Percentiles rank a stretch among this genome's conserved stretches.
Evolutionary conservation across 2,888 invertebrate species (phyloP).

Genomic region (Polylopha cassiicola): DNA sequence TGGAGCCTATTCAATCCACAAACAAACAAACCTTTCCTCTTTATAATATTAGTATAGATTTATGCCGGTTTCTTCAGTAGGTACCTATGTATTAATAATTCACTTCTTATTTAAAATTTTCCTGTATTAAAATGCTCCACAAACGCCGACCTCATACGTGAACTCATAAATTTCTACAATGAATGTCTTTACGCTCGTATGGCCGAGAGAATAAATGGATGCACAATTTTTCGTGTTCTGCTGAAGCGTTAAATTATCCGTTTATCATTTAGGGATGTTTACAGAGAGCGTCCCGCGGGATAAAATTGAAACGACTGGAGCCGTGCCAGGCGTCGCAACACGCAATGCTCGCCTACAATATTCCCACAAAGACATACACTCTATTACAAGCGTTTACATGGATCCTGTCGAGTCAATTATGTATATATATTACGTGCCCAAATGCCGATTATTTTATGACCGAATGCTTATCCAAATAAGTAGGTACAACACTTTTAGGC

Average conservation of each 20-base stretch:
- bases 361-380: slow-evolving; percentile 27
- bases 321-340: slow-evolving; percentile 56
- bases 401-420: no score
- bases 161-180: slow-evolving; percentile 53
- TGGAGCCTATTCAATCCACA: no score
- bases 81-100: no score
- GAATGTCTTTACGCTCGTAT: slow-evolving; percentile 57
- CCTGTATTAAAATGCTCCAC: no score
- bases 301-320: slow-evolving; percentile 75
- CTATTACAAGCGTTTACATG: slow-evolving; percentile 10
- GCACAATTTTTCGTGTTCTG: slow-evolving; percentile 65
- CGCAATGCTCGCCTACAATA: slow-evolving; percentile 36
- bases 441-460: no score
- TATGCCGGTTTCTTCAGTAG: no score
- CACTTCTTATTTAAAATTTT: no score
- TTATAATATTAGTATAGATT: no score
- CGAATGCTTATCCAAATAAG: no score
- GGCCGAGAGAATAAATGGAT: slow-evolving; percentile 62
- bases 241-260: slow-evolving; percentile 70
- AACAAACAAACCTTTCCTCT: no score
- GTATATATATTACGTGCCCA: no score
- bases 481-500: no score
- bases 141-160: slow-evolving; percentile 35
- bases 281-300: slow-evolving; percentile 61
- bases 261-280: slow-evolving; percentile 75